Percentiles rank a stretch among this genome's conserved stretches.
These are phyloP conservation scores for Polymixis lichenea DNA, from an alignment of 2,888 invertebrate genomes.

Conservation along the genomic window DNA sequence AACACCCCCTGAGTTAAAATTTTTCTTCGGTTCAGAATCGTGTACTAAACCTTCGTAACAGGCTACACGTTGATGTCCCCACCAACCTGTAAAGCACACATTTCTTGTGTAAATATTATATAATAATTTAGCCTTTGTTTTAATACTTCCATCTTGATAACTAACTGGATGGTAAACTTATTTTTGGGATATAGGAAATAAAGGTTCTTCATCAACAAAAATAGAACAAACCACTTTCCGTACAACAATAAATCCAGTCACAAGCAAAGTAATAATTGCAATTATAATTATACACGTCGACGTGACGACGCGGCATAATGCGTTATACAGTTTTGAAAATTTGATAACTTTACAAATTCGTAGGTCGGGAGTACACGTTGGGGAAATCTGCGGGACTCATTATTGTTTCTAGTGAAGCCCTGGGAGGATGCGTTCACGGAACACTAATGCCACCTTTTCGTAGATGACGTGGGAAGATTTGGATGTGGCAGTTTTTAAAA, in stretches of 20 bases:
- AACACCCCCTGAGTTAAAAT: too few relatives aligned
- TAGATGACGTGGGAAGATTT: conserved; percentile 61
- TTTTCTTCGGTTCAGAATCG: too few relatives aligned
- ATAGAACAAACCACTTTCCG: conserved; percentile 21
- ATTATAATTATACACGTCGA: conserved; percentile 84
- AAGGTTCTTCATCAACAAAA: not conserved
- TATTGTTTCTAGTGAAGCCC: conserved; percentile 84
- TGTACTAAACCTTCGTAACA: too few relatives aligned
- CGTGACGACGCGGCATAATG: conserved; percentile 78
- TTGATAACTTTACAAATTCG: conserved; percentile 90
- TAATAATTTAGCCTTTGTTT: too few relatives aligned
- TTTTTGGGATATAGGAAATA: too few relatives aligned
- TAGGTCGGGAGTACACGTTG: conserved; percentile 86
- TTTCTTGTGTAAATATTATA: too few relatives aligned
- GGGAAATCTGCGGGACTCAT: conserved; percentile 88
- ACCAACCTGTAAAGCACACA: too few relatives aligned
- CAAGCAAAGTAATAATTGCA: conserved; percentile 78
- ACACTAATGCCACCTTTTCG: conserved; percentile 86
- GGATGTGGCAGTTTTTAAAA: conserved; percentile 44
- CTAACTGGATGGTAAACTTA: too few relatives aligned
- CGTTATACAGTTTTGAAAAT: conserved; percentile 89
- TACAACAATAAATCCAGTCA: conserved; percentile 52
- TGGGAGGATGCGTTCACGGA: conserved; percentile 81
- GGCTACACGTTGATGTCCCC: too few relatives aligned
- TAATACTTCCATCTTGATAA: too few relatives aligned